A percentile compares a stretch with the other conserved stretches of the same genome.
phyloP scores from a whole-genome alignment of 2,113 vertebrate genomes.

The Microcebus lehilahytsara region DNA sequence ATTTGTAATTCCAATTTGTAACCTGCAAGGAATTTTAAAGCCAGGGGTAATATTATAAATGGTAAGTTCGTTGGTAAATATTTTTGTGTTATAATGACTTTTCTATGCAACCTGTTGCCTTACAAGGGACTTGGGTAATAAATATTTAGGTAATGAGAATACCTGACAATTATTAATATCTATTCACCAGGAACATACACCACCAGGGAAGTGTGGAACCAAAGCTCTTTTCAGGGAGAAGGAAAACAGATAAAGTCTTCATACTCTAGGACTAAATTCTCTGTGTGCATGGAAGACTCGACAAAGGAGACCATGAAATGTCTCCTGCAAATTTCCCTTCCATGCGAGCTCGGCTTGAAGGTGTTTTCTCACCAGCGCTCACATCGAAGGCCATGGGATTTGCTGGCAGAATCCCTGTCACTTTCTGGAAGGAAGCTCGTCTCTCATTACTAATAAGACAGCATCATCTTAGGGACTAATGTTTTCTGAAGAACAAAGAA shows the following conservation, averaged over 20 bases:
- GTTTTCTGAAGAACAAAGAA: conserved; percentile 46
- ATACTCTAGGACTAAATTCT: conserved; percentile 49
- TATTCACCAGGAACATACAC: neutral
- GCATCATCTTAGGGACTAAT: conserved; percentile 38
- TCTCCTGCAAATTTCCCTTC: conserved; percentile 51
- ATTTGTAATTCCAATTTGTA: neutral
- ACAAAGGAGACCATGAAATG: conserved; percentile 1
- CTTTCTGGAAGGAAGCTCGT: conserved; percentile 62
- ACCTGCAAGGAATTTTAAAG: neutral
- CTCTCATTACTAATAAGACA: conserved; percentile 57
- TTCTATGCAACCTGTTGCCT: neutral
- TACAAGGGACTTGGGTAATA: neutral
- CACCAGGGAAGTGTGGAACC: conserved; percentile 5
- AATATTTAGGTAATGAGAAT: conserved; percentile 39
- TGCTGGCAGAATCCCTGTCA: conserved; percentile 50
- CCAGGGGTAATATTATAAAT: neutral
- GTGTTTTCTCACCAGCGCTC: conserved; percentile 40
- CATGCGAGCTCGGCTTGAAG: conserved; percentile 6
- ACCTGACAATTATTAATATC: neutral
- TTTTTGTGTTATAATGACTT: conserved; percentile 38
- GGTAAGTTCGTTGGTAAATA: conserved; percentile 18
- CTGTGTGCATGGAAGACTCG: conserved; percentile 54
- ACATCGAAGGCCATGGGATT: conserved; percentile 55
- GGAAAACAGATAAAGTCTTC: conserved; percentile 27
- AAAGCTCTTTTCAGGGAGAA: conserved; percentile 30